Base-by-base conservation (phyloP, 64 coral and sea anemone genomes). In the Montipora cactus region DNA sequence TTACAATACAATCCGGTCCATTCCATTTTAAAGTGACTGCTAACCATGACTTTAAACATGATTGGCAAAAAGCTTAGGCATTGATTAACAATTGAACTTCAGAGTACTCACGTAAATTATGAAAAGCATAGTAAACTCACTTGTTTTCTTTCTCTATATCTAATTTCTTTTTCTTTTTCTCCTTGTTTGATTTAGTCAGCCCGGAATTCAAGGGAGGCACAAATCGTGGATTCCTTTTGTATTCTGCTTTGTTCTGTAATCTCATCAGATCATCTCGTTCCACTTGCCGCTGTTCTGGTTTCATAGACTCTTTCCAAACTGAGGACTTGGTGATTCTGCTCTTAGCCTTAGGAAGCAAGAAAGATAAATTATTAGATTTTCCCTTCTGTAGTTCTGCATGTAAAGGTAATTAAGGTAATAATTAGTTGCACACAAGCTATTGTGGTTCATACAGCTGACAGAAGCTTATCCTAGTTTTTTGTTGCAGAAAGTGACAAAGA, bases 171-270 rank as follows among this genome's bases (percentile, higher is more conserved):
- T 84, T 69, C 73, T 91, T 90, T 67, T 37, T 88, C 67, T 84
- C 91, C 15, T 79, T 80, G 22, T 72, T 82, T 70, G 67, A 44
- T 86, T 95, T 93, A 1, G 91, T 88, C 9, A 97, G 96, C 20
- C 94, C 93, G 61, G 93, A 93, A 5, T 73, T 89, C 50, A 92
- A 68, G 58, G 98, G 98, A 25, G 98, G 98, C 19, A 99, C 94
- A 96, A 94, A 96, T 19, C 98, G 95, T 8, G 95, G 98, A 74
- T 99, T 99, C 50, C 95, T 88, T 76, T 94, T 94, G 22, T 99
- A 99, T 75, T 99, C 98, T 79, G 95, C 89, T 64, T 96, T 99
- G 67, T 59, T 94, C 90, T 99, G 90, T 50, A 99, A 81, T 44
- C 84, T 96, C 73, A 87, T 71, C 49, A 99, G 81, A 59, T 96